Evolutionary conservation across 2,888 invertebrate genomes (phyloP), one percentile per base, ranked within the genome.

Genomic region (Euplexia lucipara): DNA sequence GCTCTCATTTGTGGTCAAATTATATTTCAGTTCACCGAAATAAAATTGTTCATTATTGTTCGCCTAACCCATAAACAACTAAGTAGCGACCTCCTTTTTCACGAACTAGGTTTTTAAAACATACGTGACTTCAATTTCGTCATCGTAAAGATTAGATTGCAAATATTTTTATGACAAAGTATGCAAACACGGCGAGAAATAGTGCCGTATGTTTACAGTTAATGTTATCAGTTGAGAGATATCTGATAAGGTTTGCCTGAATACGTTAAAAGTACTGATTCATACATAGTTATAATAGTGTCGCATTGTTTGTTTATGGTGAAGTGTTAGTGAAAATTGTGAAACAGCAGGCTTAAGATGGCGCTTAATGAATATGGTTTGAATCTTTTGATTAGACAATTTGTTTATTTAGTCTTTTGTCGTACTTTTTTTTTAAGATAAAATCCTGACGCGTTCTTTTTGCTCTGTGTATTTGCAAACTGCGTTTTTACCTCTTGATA

Each of bases 131-230:
- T 34, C 18, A 39, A 60, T 74, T 70, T 76, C 76, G 59, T 63
- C 56, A 76, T 58, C 37, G 10, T 6, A 20, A 44, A 58, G 70
- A 70, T 75, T 47, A 70, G 64, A 76, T 70, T 45, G 76, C 64
- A 64, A 74, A 76, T 61, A 64, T 69, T 64, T 76, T 45, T 64
- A 64, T 76, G 74, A 76, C 74, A 74, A 70, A 60, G 73, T 75
- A 73, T 48, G 76, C 58, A 75, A 73, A 73, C 76, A 45, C 10
- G 7, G 41, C 18, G 12, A 41, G 22, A 35, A 48, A 41, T 60
- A 48, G 34, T 75, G 51, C 41, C 48, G 64, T 75, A 3, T 60
- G 72, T 74, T 70, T 76, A 76, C 77, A 53, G 39, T 49, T 20
- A 7, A 10, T 42, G 47, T 64, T 74, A 73, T 75, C 75, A 69